Evolutionary conservation across 1,140 invertebrate species (phyloP).

Genomic region (Mya arenaria): DNA sequence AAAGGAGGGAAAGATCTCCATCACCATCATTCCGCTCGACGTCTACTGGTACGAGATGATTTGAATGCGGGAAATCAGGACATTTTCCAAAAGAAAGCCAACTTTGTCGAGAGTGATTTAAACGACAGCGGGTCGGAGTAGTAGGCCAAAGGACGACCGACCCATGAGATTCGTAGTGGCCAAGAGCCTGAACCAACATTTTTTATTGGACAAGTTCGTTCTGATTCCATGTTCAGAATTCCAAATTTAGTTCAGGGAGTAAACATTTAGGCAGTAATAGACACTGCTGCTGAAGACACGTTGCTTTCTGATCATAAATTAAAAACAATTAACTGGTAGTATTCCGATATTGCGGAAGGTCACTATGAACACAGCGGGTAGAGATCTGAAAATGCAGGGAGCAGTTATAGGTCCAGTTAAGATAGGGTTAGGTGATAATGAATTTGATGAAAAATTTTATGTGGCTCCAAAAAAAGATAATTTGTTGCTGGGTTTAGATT

Average conservation of each 20-base stretch:
- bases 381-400: conserved; percentile 7
- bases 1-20: not conserved
- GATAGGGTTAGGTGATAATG: not conserved
- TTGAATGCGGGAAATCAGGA: too few relatives aligned
- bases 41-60: too few relatives aligned
- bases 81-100: too few relatives aligned
- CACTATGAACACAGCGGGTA: not conserved
- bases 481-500: conserved; percentile 10
- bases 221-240: not conserved
- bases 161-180: not conserved
- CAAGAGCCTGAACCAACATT: not conserved
- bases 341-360: not conserved
- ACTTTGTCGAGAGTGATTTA: too few relatives aligned
- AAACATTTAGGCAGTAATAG: not conserved
- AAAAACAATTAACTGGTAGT: not conserved
- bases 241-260: not conserved
- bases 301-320: conserved; percentile 15
- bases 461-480: conserved; percentile 1
- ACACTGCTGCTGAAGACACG: conserved; percentile 18
- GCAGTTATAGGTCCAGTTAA: conserved; percentile 3
- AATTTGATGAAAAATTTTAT: not conserved
- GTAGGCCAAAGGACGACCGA: not conserved
- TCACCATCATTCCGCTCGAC: too few relatives aligned
- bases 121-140: not conserved
- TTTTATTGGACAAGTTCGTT: not conserved